phyloP scores from a whole-genome alignment of 2,888 invertebrate species.

The Scaptomyza parva region DNA sequence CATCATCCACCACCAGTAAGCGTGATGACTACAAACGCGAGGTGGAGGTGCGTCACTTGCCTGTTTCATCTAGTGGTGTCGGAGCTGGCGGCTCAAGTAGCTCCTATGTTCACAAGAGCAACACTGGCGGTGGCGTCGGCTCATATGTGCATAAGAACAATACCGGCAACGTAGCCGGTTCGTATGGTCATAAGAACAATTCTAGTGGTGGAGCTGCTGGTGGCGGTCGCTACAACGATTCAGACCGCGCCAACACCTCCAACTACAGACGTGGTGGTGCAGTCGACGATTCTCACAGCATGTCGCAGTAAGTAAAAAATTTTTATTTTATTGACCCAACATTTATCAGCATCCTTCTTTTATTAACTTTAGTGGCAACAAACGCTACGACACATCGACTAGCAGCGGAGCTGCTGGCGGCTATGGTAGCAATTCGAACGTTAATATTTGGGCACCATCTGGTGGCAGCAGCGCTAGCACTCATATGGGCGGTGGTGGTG shows the following conservation, averaged over 20 bases:
- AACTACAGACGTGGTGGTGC: constrained; percentile 74
- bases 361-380: constrained; percentile 56
- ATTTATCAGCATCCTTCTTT: not conserved
- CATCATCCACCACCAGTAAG: constrained; percentile 71
- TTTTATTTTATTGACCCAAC: not conserved
- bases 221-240: constrained; percentile 75
- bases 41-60: constrained; percentile 83
- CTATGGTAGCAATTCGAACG: constrained; percentile 67
- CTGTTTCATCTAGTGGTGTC: constrained; percentile 55
- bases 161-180: constrained; percentile 53
- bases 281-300: constrained; percentile 70
- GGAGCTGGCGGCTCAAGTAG: constrained; percentile 64
- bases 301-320: constrained; percentile 55
- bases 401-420: constrained; percentile 68
- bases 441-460: constrained; percentile 74
- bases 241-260: constrained; percentile 74
- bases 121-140: constrained; percentile 55
- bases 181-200: constrained; percentile 70
- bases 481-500: constrained; percentile 65
- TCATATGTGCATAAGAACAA: constrained; percentile 71
- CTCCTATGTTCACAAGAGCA: constrained; percentile 68
- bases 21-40: constrained; percentile 84
- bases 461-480: constrained; percentile 66
- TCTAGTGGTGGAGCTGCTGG: constrained; percentile 50
- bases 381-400: constrained; percentile 82